These are phyloP conservation scores for Hephaestus fuliginosus DNA, from an alignment of 2,797 vertebrate genomes.

Conservation along the genomic window DNA sequence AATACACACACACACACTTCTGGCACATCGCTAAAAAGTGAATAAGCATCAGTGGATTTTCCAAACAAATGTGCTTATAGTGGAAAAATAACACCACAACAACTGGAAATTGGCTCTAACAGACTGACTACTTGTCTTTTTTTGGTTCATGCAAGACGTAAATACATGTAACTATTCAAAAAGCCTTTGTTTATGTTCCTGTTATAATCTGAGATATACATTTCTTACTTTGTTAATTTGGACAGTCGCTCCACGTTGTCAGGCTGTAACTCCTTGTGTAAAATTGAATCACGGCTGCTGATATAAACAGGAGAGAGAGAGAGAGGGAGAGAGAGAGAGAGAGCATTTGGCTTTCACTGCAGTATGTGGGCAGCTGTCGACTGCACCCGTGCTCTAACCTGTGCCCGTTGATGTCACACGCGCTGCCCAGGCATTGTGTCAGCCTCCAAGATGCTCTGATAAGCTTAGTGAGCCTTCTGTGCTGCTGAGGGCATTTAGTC, in stretches of 20 bases:
- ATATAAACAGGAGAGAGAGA: constrained; percentile 44
- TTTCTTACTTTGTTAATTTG: constrained; percentile 28
- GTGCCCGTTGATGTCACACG: constrained; percentile 44
- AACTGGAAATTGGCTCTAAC: constrained; percentile 22
- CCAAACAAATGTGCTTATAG: constrained; percentile 5
- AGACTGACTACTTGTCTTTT: not conserved
- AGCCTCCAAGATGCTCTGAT: constrained; percentile 37
- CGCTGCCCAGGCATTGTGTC: constrained; percentile 33
- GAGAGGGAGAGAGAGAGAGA: constrained; percentile 15
- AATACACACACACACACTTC: not conserved
- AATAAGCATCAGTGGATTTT: constrained; percentile 2
- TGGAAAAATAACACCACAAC: constrained; percentile 9
- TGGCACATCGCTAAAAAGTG: not conserved
- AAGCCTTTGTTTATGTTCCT: constrained; percentile 12
- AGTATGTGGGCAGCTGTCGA: constrained; percentile 69
- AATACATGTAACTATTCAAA: constrained; percentile 31
- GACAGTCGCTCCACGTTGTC: constrained; percentile 30
- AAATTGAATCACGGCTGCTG: constrained; percentile 49
- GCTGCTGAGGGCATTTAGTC: constrained; percentile 6
- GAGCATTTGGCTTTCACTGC: constrained; percentile 56
- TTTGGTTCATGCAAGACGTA: not conserved
- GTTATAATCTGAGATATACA: constrained; percentile 32
- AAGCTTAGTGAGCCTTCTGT: constrained; percentile 30
- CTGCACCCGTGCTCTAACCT: constrained; percentile 54
- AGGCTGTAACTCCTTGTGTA: constrained; percentile 44